Evolutionary conservation across 2,113 vertebrate genomes (phyloP), one percentile per base, ranked within the genome.

Genomic region (Scopus umbretta): DNA sequence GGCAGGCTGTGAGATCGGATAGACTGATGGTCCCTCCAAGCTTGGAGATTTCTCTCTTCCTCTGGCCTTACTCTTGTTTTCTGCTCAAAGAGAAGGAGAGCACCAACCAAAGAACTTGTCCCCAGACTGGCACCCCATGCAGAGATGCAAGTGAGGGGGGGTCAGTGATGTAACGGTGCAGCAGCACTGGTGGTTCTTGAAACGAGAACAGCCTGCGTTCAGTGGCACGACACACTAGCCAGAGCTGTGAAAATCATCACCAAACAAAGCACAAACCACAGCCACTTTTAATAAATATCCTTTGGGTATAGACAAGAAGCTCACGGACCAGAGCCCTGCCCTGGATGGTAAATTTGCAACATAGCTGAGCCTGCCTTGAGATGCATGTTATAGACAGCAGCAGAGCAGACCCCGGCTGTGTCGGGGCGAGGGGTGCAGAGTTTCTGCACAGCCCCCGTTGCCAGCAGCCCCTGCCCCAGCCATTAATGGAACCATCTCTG

Each of bases 91-190:
- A 74, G 10, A 19, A 80, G n/a, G 29, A 73, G 25, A 58, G 27
- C 36, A 78, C 3, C 10, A 62, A 53, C 20, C 40, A 45, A 88
- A 80, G 17, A 72, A 20, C 42, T 62, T 56, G 43, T 26, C 26
- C 32, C 32, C 22, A 40, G 58, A 16, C 10, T 16, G 14, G 49
- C 59, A 29, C 16, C 16, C 23, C 11, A 6, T 7, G 47, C 32
- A 34, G 71, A 40, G 1, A 5, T 47, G 22, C 3, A 3, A 2
- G 1, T 10, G n/a, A 58, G 0, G 1, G 22, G 19, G 13, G 13
- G 29, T 38, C 40, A 7, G 38, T 12, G 13, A 45, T 0, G 1
- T n/a, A 55, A 26, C 1, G 3, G 43, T 43, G 70, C n/a, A 85
- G 45, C 42, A 59, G 53, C 52, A 26, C 55, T 13, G 32, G 11